These are phyloP conservation scores for Enteromius afrohamiltoni DNA, from an alignment of 2,797 vertebrate genomes.

Conservation along the genomic window DNA sequence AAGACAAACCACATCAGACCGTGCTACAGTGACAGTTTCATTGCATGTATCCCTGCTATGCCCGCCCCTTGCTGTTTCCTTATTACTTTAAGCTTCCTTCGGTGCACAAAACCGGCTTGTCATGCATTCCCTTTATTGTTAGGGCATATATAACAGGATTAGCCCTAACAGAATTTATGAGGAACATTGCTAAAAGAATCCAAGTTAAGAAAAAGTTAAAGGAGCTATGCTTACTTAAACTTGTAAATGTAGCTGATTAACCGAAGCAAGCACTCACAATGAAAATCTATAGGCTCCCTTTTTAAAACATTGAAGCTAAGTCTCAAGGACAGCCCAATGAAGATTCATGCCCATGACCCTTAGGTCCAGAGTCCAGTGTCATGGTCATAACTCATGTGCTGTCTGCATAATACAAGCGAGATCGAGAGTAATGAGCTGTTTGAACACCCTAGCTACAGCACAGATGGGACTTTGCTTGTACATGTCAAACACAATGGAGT, in stretches of 20 bases:
- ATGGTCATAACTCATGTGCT: constrained; percentile 49
- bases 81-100: constrained; percentile 30
- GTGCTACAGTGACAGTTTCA: constrained; percentile 14
- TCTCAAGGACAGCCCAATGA: constrained; percentile 52
- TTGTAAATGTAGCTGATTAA: constrained; percentile 11
- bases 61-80: constrained; percentile 4
- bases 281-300: constrained; percentile 1
- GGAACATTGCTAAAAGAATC: constrained; percentile 16
- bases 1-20: constrained; percentile 11
- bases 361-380: constrained; percentile 44
- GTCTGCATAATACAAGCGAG: constrained; percentile 45
- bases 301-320: constrained; percentile 3
- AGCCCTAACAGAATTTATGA: constrained; percentile 53
- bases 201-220: constrained; percentile 55
- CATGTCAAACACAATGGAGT: constrained; percentile 30
- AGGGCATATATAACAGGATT: constrained; percentile 77
- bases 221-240: constrained; percentile 38
- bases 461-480: constrained; percentile 41
- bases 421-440: constrained; percentile 55
- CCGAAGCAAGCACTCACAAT: not conserved
- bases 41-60: constrained; percentile 42
- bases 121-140: constrained; percentile 77
- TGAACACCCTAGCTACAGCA: constrained; percentile 23
- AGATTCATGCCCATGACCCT: constrained; percentile 51
- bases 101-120: constrained; percentile 55